Conservation (phyloP, 2,797 vertebrate genomes). For the Huso huso region DNA sequence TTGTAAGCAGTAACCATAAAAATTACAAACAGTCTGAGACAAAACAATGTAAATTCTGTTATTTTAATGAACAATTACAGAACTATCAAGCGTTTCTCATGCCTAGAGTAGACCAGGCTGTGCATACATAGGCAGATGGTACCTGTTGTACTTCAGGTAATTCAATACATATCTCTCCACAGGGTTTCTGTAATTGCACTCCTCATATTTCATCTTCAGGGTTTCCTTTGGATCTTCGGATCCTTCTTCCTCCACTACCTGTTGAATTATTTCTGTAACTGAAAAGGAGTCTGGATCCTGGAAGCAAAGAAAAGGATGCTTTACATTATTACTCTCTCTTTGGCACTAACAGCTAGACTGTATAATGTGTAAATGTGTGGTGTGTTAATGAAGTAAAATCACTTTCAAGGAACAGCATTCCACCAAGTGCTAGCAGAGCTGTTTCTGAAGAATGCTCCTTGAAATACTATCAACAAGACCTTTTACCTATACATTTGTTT, state of each 20-base stretch:
- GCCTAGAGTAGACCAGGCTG: slow-evolving; percentile 49
- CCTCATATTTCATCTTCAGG: slow-evolving; percentile 31
- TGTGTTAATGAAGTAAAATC: too few species aligned
- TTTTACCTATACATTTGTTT: too few species aligned
- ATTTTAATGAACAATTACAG: neutral
- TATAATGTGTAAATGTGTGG: too few species aligned
- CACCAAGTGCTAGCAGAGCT: too few species aligned
- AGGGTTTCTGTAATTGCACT: slow-evolving; percentile 33
- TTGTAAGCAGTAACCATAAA: neutral
- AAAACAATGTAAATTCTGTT: neutral
- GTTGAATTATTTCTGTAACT: slow-evolving; percentile 37
- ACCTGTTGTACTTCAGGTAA: slow-evolving; percentile 68
- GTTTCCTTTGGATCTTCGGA: slow-evolving; percentile 35
- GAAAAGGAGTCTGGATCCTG: slow-evolving; percentile 35
- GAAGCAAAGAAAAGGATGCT: slow-evolving; percentile 15
- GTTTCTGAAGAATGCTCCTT: too few species aligned
- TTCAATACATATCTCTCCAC: slow-evolving; percentile 55
- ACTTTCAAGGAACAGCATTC: too few species aligned
- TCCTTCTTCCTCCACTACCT: slow-evolving; percentile 40
- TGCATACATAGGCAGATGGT: slow-evolving; percentile 79
- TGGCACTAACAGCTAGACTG: too few species aligned
- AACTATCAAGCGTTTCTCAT: neutral
- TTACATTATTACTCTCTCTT: neutral
- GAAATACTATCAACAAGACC: too few species aligned
- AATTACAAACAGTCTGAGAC: neutral